phyloP scores from a whole-genome alignment of 92 coral and sea anemone species.

The Metridium senile region DNA sequence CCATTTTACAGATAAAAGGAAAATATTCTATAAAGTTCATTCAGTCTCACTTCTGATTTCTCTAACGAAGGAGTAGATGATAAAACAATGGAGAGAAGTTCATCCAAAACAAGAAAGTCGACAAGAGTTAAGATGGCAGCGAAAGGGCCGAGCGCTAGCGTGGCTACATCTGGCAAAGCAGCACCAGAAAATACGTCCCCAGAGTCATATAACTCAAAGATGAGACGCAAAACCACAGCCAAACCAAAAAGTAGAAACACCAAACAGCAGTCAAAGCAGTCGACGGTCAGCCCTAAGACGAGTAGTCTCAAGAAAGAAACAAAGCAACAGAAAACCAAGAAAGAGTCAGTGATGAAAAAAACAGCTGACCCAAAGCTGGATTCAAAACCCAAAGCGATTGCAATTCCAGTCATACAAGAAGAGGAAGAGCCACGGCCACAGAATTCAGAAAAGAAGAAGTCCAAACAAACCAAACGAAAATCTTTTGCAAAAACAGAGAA shows the following conservation, averaged over 20 bases:
- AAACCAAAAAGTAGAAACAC: neutral
- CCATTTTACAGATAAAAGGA: no score
- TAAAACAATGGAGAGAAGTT: neutral
- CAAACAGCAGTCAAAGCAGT: neutral
- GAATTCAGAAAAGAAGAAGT: no score
- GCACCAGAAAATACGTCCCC: neutral
- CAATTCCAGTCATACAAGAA: neutral
- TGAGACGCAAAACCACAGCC: neutral
- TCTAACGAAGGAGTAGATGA: neutral
- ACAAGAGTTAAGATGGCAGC: neutral
- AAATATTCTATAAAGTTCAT: no score
- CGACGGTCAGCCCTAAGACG: neutral
- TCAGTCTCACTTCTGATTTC: neutral
- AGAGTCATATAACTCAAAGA: neutral
- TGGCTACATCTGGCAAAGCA: neutral
- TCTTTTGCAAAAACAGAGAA: neutral
- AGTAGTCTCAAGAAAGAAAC: neutral
- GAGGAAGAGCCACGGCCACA: neutral
- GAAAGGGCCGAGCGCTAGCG: neutral
- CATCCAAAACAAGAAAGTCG: neutral
- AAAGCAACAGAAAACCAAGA: neutral
- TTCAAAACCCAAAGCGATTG: neutral
- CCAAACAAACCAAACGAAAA: neutral
- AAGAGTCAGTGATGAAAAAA: neutral
- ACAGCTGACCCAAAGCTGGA: neutral